phyloP scores from a whole-genome alignment of 2,888 invertebrate species.

The Cephus pygmeus region DNA sequence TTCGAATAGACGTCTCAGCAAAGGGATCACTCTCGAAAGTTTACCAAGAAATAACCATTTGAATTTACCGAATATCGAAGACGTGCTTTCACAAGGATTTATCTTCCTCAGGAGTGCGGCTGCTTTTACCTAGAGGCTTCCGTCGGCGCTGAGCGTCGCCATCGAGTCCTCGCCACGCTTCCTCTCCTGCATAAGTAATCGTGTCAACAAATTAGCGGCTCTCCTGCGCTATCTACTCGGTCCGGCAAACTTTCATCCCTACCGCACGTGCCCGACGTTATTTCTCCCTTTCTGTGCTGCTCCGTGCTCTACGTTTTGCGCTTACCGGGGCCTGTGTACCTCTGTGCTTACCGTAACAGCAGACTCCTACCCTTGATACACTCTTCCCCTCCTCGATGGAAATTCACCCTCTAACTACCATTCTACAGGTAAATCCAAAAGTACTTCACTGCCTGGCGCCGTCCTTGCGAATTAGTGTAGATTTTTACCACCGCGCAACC shows the following conservation, averaged over 20 bases:
- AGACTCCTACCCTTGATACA: not conserved
- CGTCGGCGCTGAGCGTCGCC: constrained; percentile 16
- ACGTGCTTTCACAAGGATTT: not conserved
- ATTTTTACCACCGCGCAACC: constrained; percentile 16
- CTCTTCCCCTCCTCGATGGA: not conserved
- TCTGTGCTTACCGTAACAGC: not conserved
- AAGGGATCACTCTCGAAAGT: not conserved
- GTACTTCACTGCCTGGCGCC: not conserved
- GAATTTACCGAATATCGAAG: not conserved
- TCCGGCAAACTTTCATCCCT: constrained; percentile 21
- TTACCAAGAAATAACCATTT: not conserved
- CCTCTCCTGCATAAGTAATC: constrained; percentile 29
- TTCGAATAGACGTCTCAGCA: not conserved
- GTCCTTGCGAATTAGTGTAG: constrained; percentile 23
- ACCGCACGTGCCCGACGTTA: constrained; percentile 8
- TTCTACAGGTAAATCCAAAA: not conserved
- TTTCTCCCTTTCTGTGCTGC: constrained; percentile 1
- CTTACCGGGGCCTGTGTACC: not conserved
- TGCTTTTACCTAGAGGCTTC: not conserved
- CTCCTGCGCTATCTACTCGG: constrained; percentile 23
- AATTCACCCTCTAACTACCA: not conserved
- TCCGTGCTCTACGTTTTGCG: not conserved
- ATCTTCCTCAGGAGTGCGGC: not conserved
- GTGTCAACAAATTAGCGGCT: constrained; percentile 33
- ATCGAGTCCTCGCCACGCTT: constrained; percentile 28